Percentiles rank a stretch among this genome's conserved stretches.
phyloP scores from a whole-genome alignment of 2,888 invertebrate genomes.

The Suillia variegata region DNA sequence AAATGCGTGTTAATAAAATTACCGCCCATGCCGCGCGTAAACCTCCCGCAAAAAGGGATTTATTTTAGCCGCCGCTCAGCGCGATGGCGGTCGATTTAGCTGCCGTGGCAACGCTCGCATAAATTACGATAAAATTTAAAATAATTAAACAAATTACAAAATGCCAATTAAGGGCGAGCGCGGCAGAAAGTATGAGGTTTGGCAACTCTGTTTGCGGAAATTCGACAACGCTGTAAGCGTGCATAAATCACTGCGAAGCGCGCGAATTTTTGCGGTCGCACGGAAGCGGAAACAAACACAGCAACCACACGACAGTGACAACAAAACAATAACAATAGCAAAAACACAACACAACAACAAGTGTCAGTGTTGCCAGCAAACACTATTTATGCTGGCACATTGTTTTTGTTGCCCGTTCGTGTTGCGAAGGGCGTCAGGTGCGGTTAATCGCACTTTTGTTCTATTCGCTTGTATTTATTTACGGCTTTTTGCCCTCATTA shows the following conservation, averaged over 20 bases:
- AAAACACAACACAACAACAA: slow-evolving; percentile 13
- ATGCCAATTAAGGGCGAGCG: background rate
- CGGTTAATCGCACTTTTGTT: background rate
- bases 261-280: slow-evolving; percentile 13
- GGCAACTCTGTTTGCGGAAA: too few species aligned
- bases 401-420: background rate
- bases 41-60: too few species aligned
- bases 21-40: too few species aligned
- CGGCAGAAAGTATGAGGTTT: background rate
- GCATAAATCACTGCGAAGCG: background rate
- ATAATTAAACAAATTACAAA: slow-evolving; percentile 8
- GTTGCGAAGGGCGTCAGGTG: slow-evolving; percentile 11
- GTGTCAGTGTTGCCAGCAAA: slow-evolving; percentile 3
- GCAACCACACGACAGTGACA: too few species aligned
- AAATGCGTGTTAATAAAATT: too few species aligned
- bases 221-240: background rate
- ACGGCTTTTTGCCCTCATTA: background rate
- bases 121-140: slow-evolving; percentile 9
- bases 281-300: slow-evolving; percentile 3
- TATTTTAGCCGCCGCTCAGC: too few species aligned
- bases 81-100: too few species aligned
- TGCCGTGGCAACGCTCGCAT: background rate
- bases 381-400: background rate
- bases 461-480: background rate
- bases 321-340: slow-evolving; percentile 5